A percentile compares a stretch with the other conserved stretches of the same genome.
Conservation (phyloP, 2,888 invertebrate genomes). For the Drosophila mayaguana region DNA sequence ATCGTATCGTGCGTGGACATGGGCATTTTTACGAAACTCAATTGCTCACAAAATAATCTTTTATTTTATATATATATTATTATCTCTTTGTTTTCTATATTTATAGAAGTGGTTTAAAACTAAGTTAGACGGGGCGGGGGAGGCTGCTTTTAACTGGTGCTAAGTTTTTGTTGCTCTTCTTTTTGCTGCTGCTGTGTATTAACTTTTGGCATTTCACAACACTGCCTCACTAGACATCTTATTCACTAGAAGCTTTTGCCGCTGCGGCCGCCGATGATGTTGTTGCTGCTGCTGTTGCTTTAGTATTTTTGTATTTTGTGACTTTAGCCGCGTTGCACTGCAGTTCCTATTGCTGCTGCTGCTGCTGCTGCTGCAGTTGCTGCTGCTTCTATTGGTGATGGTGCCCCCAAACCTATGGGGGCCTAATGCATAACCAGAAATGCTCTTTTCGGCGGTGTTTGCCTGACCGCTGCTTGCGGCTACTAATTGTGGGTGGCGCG, state of each 20-base stretch:
- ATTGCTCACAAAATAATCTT: conserved; percentile 36
- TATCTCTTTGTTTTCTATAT: conserved; percentile 17
- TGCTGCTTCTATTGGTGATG: conserved; percentile 67
- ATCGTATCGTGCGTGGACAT: conserved; percentile 74
- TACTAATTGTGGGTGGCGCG: conserved; percentile 69
- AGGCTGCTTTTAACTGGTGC: conserved; percentile 50
- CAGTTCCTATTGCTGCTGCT: conserved; percentile 48
- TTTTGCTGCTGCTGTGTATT: conserved; percentile 43
- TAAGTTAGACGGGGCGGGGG: conserved; percentile 23
- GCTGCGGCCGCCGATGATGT: conserved; percentile 40
- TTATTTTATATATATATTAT: background rate
- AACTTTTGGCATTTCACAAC: conserved; percentile 69
- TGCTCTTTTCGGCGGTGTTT: conserved; percentile 58
- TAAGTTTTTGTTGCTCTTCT: conserved; percentile 54
- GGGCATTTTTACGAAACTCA: conserved; percentile 55
- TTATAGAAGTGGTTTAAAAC: conserved; percentile 29
- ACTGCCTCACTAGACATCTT: conserved; percentile 60
- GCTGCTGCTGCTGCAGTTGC: conserved; percentile 51
- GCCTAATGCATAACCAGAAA: conserved; percentile 82
- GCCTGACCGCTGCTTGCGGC: conserved; percentile 66
- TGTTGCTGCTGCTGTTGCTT: conserved; percentile 20
- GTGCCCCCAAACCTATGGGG: conserved; percentile 85
- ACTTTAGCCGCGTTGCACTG: conserved; percentile 29
- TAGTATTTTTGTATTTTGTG: conserved; percentile 20
- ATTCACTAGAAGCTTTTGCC: conserved; percentile 46